Evolutionary conservation across 2,888 invertebrate genomes (phyloP).

Genomic region (Petrophora chlorosata): DNA sequence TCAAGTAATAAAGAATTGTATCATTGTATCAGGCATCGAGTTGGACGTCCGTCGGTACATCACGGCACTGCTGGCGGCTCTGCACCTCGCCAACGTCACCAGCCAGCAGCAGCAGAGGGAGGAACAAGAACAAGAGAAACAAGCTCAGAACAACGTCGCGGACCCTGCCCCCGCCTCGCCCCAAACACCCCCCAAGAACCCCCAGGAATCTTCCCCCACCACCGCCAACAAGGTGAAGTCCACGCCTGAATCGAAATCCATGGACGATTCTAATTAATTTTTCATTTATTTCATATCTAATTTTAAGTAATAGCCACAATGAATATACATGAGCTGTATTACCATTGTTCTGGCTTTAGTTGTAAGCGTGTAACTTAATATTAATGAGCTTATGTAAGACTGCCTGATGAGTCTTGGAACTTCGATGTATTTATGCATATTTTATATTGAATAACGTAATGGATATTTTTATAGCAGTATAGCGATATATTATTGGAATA

Average conservation of each 20-base stretch:
- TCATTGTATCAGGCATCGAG: constrained; percentile 76
- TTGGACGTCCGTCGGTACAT: constrained; percentile 73
- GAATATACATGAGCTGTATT: constrained; percentile 59
- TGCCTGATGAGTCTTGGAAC: constrained; percentile 53
- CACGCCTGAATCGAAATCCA: constrained; percentile 70
- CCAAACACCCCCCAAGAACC: constrained; percentile 38
- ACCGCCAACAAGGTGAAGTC: constrained; percentile 62
- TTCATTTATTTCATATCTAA: constrained; percentile 31
- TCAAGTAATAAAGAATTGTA: no score
- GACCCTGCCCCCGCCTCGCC: constrained; percentile 44
- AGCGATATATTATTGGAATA: constrained; percentile 32
- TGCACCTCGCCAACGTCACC: constrained; percentile 73
- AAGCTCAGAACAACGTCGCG: constrained; percentile 33
- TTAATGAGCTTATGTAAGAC: constrained; percentile 50
- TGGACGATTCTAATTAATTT: constrained; percentile 45
- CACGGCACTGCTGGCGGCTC: constrained; percentile 69
- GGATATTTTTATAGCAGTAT: constrained; percentile 40
- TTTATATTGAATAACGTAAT: constrained; percentile 37
- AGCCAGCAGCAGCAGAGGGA: constrained; percentile 57
- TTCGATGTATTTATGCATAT: constrained; percentile 55
- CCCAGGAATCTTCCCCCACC: constrained; percentile 51
- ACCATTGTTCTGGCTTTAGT: constrained; percentile 63
- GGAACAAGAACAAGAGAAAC: constrained; percentile 33
- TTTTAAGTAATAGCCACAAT: constrained; percentile 51
- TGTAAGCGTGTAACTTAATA: constrained; percentile 47